Evolutionary conservation across 30 jellyfish, hydroid and myxozoan species (phyloP).

Genomic region (Pelagia noctiluca): DNA sequence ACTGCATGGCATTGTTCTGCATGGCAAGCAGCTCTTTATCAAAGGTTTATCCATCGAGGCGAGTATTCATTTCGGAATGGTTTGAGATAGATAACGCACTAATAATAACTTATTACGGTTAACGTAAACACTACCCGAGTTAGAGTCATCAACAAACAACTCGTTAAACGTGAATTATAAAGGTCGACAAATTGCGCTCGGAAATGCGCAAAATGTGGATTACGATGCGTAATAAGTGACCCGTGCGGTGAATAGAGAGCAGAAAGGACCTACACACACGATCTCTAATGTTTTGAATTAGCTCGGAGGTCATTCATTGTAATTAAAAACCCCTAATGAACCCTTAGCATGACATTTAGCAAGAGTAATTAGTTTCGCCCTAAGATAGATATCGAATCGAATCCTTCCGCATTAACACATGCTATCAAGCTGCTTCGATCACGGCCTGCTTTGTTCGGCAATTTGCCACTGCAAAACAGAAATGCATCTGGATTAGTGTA

Average conservation of each 20-base stretch:
- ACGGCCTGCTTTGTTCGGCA: conserved; percentile 4
- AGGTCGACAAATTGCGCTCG: conserved; percentile 35
- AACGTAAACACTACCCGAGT: too few relatives aligned
- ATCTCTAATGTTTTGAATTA: conserved; percentile 17
- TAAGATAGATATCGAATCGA: conserved; percentile 39
- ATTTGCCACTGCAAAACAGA: not conserved
- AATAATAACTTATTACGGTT: too few relatives aligned
- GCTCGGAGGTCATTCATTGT: conserved; percentile 60
- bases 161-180: not conserved
- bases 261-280: conserved; percentile 30
- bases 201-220: conserved; percentile 67
- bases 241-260: conserved; percentile 7
- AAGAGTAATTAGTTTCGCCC: conserved; percentile 59
- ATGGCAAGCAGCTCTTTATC: too few relatives aligned
- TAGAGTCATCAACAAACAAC: too few relatives aligned
- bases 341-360: conserved; percentile 75
- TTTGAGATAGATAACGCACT: too few relatives aligned
- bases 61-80: too few relatives aligned
- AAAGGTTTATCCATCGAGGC: too few relatives aligned
- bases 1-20: too few relatives aligned
- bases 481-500: not conserved
- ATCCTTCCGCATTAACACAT: conserved; percentile 66
- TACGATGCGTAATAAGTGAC: conserved; percentile 49
- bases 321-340: conserved; percentile 38
- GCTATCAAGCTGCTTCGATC: conserved; percentile 57